Evolutionary conservation across 2,888 invertebrate genomes (phyloP), one percentile per base, ranked within the genome.

Genomic region (Ectemnius continuus): DNA sequence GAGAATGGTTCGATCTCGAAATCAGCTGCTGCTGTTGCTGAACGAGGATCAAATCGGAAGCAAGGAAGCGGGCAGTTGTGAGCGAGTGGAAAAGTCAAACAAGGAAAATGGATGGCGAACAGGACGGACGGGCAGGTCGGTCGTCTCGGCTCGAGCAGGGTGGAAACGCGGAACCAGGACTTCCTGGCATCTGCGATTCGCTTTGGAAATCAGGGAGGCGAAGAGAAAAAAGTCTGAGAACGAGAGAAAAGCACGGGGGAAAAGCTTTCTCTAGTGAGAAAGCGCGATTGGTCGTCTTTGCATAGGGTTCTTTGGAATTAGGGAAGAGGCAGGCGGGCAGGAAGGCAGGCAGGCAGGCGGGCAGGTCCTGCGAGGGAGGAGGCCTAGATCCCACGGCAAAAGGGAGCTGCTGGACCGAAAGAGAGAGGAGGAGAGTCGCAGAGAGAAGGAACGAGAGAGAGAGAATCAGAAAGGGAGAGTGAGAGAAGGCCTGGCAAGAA

Each of bases 321-420:
- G 23, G 23, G 23, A 14, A 3, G 23, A 11, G 28, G 63, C n/a
- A 28, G 72, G 70, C 20, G 2, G 2, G 2, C 20, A 20, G 2
- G 20, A 1, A 20, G 20, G 20, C 20, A 20, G 20, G 20, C 20
- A 20, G 20, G 20, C 20, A 63, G 60, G 0, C 48, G 73, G 56
- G 20, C 20, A 67, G 70, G 71, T 62, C 59, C 61, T 71, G 68
- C 65, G 46, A 62, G 67, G 57, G 66, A 80, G 70, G 62, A 70
- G 69, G 57, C 48, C 74, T 67, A 72, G 79, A 73, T 82, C 80
- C 70, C 80, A 82, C 80, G 78, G 77, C 73, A 64, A 23, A 18
- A 62, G 61, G 73, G 61, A 74, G 70, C 61, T 70, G 65, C 23
- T 23, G 11, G 36, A 11, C 5, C 11, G 36, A 36, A 11, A 36